Evolutionary conservation across 2,113 vertebrate genomes (phyloP).

Genomic region (Coracopsis vasa): DNA sequence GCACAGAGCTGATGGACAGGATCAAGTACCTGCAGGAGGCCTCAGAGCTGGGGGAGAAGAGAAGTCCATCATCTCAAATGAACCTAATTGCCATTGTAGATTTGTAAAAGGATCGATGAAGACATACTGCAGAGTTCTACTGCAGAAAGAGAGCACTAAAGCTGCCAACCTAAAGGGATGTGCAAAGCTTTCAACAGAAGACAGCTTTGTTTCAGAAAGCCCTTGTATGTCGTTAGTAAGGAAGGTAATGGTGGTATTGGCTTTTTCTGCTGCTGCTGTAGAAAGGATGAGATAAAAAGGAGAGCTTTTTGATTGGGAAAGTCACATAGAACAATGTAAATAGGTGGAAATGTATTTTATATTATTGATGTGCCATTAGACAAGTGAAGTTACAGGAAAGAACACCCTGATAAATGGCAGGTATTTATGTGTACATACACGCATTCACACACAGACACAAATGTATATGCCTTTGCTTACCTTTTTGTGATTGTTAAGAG

Average conservation of each 20-base stretch:
- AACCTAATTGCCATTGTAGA: background rate
- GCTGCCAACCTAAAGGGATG: background rate
- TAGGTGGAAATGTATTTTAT: background rate
- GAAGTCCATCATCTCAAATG: background rate
- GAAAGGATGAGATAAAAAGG: background rate
- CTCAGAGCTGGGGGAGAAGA: background rate
- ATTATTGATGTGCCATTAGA: background rate
- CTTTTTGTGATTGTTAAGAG: background rate
- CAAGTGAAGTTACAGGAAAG: background rate
- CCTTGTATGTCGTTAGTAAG: background rate
- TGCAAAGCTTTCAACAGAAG: background rate
- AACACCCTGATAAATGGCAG: background rate
- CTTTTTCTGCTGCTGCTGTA: background rate
- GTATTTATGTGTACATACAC: background rate
- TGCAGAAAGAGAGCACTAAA: background rate
- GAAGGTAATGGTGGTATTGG: background rate
- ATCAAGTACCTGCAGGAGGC: background rate
- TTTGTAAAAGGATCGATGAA: background rate
- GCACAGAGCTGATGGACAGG: background rate
- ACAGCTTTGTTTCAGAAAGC: background rate
- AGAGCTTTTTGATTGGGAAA: background rate
- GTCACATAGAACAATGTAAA: background rate
- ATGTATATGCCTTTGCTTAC: background rate
- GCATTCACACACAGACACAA: background rate
- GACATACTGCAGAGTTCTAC: background rate